phyloP scores from a whole-genome alignment of 1,140 invertebrate genomes.

The Lasaia peninsularis region DNA sequence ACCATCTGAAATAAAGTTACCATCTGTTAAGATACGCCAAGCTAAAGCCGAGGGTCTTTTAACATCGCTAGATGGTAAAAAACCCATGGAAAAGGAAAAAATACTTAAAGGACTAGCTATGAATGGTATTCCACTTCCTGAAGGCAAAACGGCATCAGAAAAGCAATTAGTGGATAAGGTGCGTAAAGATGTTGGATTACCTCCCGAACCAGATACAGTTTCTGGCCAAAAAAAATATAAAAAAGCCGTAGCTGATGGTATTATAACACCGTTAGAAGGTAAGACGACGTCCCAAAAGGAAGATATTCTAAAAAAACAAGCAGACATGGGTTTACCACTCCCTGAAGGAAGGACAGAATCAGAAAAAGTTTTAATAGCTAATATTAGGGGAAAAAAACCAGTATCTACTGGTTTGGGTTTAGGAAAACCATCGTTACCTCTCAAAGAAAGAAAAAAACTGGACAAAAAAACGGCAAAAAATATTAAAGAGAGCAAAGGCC shows the following conservation, averaged over 20 bases:
- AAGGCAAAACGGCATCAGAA: too few relatives aligned
- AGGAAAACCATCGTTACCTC: slow-evolving; percentile 20
- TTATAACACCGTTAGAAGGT: slow-evolving; percentile 31
- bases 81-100: slow-evolving; percentile 26
- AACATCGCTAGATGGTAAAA: slow-evolving; percentile 15
- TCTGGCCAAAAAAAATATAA: slow-evolving; percentile 29
- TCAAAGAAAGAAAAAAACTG: slow-evolving; percentile 28
- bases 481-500: slow-evolving; percentile 35
- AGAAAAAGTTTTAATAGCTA: slow-evolving; percentile 36
- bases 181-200: slow-evolving; percentile 34
- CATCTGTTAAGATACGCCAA: slow-evolving; percentile 17
- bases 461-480: slow-evolving; percentile 31
- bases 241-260: slow-evolving; percentile 31
- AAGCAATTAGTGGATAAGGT: slow-evolving; percentile 20
- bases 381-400: slow-evolving; percentile 19
- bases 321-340: slow-evolving; percentile 27
- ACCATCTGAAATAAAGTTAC: not conserved
- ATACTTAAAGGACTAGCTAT: not conserved
- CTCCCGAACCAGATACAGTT: slow-evolving; percentile 26
- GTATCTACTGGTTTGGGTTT: not conserved
- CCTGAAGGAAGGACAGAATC: slow-evolving; percentile 38
- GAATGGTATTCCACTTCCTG: too few relatives aligned
- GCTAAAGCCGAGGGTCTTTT: slow-evolving; percentile 16
- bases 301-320: slow-evolving; percentile 29
- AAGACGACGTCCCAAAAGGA: slow-evolving; percentile 28